Conservation (phyloP, 92 coral and sea anemone genomes). For the Epizoanthus fatuus region DNA sequence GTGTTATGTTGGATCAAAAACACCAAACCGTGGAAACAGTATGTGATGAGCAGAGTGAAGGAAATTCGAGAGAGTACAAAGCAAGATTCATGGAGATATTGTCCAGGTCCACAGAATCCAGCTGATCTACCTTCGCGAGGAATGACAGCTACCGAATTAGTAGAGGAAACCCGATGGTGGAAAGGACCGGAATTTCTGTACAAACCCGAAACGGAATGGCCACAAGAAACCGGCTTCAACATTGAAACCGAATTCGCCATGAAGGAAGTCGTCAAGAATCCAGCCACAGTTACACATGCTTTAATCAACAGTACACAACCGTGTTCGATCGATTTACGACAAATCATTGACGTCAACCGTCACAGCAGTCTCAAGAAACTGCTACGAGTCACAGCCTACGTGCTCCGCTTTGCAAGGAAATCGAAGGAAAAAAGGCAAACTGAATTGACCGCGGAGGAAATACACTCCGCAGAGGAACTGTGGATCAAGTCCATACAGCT, state of each 20-base stretch:
- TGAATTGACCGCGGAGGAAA: constrained; percentile 53
- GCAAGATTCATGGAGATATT: constrained; percentile 51
- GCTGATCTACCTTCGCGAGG: constrained; percentile 60
- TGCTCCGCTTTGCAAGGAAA: constrained; percentile 42
- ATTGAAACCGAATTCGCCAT: constrained; percentile 45
- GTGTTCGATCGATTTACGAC: constrained; percentile 22
- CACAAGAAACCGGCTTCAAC: constrained; percentile 49
- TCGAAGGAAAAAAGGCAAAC: constrained; percentile 6
- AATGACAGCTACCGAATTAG: constrained; percentile 24
- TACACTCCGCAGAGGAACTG: constrained; percentile 65
- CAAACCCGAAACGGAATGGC: constrained; percentile 63
- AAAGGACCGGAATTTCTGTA: constrained; percentile 59
- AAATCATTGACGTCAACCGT: constrained; percentile 43
- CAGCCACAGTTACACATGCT: constrained; percentile 51
- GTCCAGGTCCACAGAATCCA: constrained; percentile 51
- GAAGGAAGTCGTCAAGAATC: constrained; percentile 50
- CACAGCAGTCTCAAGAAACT: constrained; percentile 45
- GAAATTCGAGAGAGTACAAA: constrained; percentile 60
- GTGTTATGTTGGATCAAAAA: constrained; percentile 65
- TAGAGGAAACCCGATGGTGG: constrained; percentile 39
- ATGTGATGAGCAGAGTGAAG: constrained; percentile 58
- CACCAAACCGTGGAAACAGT: constrained; percentile 72
- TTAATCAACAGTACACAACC: constrained; percentile 27
- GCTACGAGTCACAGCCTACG: constrained; percentile 69
- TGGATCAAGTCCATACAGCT: constrained; percentile 74